Percentiles rank a stretch among this genome's conserved stretches.
Conservation (phyloP, 2,113 vertebrate species). For the Aspidoscelis tigris region DNA sequence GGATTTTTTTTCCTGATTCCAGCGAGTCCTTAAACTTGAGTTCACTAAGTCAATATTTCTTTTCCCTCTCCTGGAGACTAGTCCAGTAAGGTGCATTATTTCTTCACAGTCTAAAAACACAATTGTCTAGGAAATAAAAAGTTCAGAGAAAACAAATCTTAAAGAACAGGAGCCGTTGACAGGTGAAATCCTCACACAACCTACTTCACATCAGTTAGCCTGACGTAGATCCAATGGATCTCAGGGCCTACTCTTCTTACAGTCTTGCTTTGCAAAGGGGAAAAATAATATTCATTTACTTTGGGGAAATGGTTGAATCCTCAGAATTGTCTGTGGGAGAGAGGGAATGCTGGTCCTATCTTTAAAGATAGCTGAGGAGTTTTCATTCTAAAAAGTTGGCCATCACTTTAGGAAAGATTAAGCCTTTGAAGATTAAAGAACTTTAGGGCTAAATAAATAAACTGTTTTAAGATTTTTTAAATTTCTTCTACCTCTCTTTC, state of each 20-base stretch:
- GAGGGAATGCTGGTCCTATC: background rate
- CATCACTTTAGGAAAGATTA: background rate
- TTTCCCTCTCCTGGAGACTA: background rate
- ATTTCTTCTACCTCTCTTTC: background rate
- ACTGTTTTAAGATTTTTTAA: background rate
- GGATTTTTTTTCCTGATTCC: constrained; percentile 44
- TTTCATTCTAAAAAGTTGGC: background rate
- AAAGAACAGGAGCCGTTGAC: background rate
- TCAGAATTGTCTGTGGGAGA: background rate
- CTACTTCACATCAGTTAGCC: background rate
- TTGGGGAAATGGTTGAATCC: background rate
- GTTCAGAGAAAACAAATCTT: background rate
- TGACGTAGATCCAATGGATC: constrained; percentile 14
- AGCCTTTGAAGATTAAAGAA: background rate
- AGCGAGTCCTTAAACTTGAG: constrained; percentile 29
- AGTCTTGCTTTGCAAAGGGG: background rate
- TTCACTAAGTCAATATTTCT: background rate
- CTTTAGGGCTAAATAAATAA: too few relatives aligned
- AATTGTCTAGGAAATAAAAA: constrained; percentile 8
- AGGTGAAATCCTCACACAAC: background rate
- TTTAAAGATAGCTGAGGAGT: background rate
- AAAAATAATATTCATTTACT: background rate
- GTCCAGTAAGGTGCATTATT: constrained; percentile 29
- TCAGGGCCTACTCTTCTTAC: background rate
- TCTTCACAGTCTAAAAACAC: constrained; percentile 31